Evolutionary conservation across 2,797 vertebrate genomes (phyloP), one percentile per base, ranked within the genome.

Genomic region (Erpetoichthys calabaricus): DNA sequence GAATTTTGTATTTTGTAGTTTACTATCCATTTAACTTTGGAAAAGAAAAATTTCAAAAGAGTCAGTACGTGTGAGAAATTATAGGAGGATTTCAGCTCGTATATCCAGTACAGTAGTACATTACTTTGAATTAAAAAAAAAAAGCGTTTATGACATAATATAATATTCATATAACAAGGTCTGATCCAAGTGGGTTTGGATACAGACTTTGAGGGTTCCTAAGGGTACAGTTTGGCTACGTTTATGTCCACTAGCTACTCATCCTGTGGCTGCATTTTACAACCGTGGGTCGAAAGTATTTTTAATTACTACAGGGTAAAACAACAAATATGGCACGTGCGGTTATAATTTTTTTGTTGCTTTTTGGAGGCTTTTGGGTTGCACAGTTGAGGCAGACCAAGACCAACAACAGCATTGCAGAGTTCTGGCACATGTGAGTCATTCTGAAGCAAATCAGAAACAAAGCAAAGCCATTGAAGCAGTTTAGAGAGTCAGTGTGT

Each of bases 231-330:
- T 72, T 78, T 79, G 76, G 77, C 78, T 67, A 60, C 63, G 56
- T 62, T 66, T 66, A 57, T 63, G 64, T 67, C 69, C 62, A 63
- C 60, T 65, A 64, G 59, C n/a, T 57, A 66, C 42, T 61, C 60
- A 66, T 71, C 73, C 69, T 66, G 70, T 67, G 73, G 77, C 77
- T 74, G 77, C 69, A 68, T 64, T 75, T 75, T 63, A 77, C 55
- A 45, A 73, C 72, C 64, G 65, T 67, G 67, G 69, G 68, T 76
- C 73, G 52, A 58, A 54, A 60, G 62, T 63, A 61, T 64, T 79
- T 82, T 75, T 77, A 79, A 82, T 81, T 80, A 80, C 74, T 75
- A 66, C 63, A 65, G 63, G 68, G 69, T 56, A 71, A 69, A 78
- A 79, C 76, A 75, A 72, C 62, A 63, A 59, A 66, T 60, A 63